Percentiles rank a stretch among this genome's conserved stretches.
Evolutionary conservation across 1,140 invertebrate genomes (phyloP).

Genomic region (Diorhabda elongata): DNA sequence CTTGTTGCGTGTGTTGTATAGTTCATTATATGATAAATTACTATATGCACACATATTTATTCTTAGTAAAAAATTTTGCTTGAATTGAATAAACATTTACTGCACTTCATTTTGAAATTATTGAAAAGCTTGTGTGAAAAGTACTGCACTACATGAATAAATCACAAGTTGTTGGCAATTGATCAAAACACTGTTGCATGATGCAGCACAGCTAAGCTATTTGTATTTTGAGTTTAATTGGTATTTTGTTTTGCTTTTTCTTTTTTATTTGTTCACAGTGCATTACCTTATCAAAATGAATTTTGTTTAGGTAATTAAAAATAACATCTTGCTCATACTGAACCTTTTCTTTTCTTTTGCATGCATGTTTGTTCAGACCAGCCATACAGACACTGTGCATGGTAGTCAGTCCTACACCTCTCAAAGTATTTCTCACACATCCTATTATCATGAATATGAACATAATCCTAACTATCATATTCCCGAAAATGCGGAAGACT

Average conservation of each 20-base stretch:
- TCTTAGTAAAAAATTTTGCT: neutral
- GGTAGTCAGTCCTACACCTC: slow-evolving; percentile 28
- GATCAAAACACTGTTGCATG: slow-evolving; percentile 19
- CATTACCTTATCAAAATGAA: slow-evolving; percentile 15
- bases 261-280: slow-evolving; percentile 6
- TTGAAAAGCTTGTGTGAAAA: neutral
- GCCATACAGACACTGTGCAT: slow-evolving; percentile 32
- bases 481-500: slow-evolving; percentile 24
- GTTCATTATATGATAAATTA: neutral
- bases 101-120: neutral
- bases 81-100: neutral
- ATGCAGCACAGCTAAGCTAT: slow-evolving; percentile 27
- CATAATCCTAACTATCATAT: slow-evolving; percentile 14
- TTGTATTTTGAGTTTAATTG: slow-evolving; percentile 40
- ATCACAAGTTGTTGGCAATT: neutral
- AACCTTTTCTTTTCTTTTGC: slow-evolving; percentile 37
- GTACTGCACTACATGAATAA: neutral
- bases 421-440: slow-evolving; percentile 20
- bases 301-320: slow-evolving; percentile 25
- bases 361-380: slow-evolving; percentile 41
- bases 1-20: neutral
- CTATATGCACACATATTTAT: neutral
- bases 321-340: slow-evolving; percentile 6
- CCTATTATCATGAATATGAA: slow-evolving; percentile 12
- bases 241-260: slow-evolving; percentile 25